Base-by-base conservation (phyloP, 92 coral and sea anemone species). In the Porites divaricata region DNA sequence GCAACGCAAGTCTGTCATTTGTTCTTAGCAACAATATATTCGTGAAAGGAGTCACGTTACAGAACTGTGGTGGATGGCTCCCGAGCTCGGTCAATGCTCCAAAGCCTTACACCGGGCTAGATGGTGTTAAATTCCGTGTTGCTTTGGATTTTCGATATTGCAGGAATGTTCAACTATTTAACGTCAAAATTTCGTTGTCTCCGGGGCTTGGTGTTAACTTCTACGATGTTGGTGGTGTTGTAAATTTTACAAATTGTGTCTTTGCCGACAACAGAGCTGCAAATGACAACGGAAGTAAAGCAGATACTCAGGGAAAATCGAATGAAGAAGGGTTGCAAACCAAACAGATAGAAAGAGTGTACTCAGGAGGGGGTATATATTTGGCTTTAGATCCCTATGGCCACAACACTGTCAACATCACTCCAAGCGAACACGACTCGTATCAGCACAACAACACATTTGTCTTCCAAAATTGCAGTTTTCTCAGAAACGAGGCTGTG, bases 331-430 rank as follows among this genome's bases (percentile, higher is more conserved):
- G 45, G 21, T 16, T 7, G 4, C 50, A 20, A 9, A 66, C 13
- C 17, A 75, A 71, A 24, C 22, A 75, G 7, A 23, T 22, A 48
- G 63, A 72, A 8, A 26, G 28, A 61, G 85, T 89, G 1, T 78
- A 70, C 61, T 92, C 93, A 14, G 98, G 98, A 35, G 98, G 98
- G 8, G 98, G 98, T 3, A 56, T 96, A n/a, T 84, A 86, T 26
- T 57, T 96, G 7, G 93, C 84, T 11, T 84, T 89, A 28, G 91
- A 93, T 23, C 86, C 70, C 21, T 81, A 87, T 21, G 91, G 94
- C 9, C 75, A 51, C 12, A 83, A 85, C 22, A 89, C 93, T 1
- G 90, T 89, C 26, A 72, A 79, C 64, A 66, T 64, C 57, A 80
- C 88, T 51, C 84, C 77, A 35, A 8, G 77, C 26, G 72, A 85